Evolutionary conservation across 53 echinoderm and acorn worm genomes (phyloP), one percentile per base, ranked within the genome.

Genomic region (Actinopyga echinites): DNA sequence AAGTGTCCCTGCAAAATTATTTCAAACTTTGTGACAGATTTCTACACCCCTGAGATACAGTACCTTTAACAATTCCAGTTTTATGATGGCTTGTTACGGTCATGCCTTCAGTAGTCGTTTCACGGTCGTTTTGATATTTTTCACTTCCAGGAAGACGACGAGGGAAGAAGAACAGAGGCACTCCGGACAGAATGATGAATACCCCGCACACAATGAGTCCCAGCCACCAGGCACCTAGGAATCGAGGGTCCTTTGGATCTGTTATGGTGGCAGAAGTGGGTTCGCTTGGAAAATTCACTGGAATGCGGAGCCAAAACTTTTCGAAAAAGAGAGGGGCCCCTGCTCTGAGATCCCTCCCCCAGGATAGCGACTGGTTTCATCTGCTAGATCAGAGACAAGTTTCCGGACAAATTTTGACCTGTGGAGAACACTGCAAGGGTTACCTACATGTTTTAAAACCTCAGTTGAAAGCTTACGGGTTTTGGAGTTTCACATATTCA

Each of bases 201-300:
- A 79, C 56, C 19, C 88, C 89, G 40, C 78, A 84, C 17, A 93
- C 52, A 29, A 93, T 25, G 37, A 91, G 91, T 1, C 93, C 93
- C 19, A 93, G 62, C 93, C 93, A 93, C 93, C 93, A 93, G 23
- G 93, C 93, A 0, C 93, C 93, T 12, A 93, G 6, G 26, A 75
- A 75, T 49, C 75, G 49, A 30, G 75, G 75, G 45, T 75, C 75
- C 49, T 54, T 75, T 11, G 75, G 75, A 9, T 75, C 75, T 24
- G 55, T 54, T 42, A 75, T 30, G 43, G 30, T 49, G 11, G 26
- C 24, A 1, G 23, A 23, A 4, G 75, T 22, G 26, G 20, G 43
- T 29, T 30, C 10, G 4, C 20, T 38, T 21, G 43, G 75, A 30
- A 75, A 75, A 25, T 45, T 75, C 12, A 34, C 34, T 12, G 33